phyloP scores from a whole-genome alignment of 2,888 invertebrate genomes.

The Rhodophaea formosa region DNA sequence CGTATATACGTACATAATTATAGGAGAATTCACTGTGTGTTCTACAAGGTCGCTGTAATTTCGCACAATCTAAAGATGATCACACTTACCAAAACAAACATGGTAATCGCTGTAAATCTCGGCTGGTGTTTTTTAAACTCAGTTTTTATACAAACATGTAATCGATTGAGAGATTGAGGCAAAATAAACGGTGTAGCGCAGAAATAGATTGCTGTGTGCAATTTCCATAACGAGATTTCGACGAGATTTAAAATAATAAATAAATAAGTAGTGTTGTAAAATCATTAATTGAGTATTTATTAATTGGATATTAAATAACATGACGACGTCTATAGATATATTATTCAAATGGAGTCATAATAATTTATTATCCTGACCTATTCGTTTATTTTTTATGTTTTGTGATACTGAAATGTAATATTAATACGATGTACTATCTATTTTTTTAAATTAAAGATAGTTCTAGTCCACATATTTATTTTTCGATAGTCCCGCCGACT shows the following conservation, averaged over 20 bases:
- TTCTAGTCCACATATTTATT: too few species aligned
- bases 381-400: too few species aligned
- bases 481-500: too few species aligned
- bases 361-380: too few species aligned
- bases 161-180: neutral
- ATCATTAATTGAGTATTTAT: neutral
- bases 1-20: neutral
- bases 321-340: too few species aligned
- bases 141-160: neutral
- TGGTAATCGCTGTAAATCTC: neutral
- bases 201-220: neutral
- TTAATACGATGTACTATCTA: too few species aligned
- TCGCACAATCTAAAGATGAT: slow-evolving; percentile 13
- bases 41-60: slow-evolving; percentile 3
- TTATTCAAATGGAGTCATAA: too few species aligned
- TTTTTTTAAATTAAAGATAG: too few species aligned
- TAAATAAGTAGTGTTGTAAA: neutral
- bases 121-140: neutral
- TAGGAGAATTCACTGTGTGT: neutral
- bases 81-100: slow-evolving; percentile 14
- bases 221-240: slow-evolving; percentile 12
- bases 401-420: too few species aligned
- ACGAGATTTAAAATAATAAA: neutral
- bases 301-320: too few species aligned
- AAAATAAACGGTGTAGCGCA: neutral